Conservation (phyloP, 2,797 vertebrate genomes). For the Chelon labrosus region DNA sequence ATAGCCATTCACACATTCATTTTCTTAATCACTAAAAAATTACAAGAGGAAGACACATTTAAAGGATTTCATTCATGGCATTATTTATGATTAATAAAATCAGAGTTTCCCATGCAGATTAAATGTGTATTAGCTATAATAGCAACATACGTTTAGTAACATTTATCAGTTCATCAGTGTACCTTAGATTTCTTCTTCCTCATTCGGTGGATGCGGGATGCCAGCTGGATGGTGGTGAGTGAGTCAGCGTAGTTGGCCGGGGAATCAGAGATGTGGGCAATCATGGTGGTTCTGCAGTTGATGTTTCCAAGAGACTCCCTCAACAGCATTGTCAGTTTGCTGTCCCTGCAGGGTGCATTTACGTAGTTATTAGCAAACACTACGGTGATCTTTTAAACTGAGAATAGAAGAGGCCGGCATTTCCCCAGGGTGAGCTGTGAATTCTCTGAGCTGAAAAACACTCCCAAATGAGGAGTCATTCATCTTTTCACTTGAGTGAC, state of each 20-base stretch:
- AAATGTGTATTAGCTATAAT: constrained; percentile 35
- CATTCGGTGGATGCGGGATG: constrained; percentile 96
- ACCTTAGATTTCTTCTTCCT: constrained; percentile 98
- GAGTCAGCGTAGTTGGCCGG: constrained; percentile 93
- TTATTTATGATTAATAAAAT: constrained; percentile 50
- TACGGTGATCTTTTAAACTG: constrained; percentile 24
- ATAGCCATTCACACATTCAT: constrained; percentile 59
- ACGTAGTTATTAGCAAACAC: constrained; percentile 53
- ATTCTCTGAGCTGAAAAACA: constrained; percentile 28
- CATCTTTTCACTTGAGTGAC: constrained; percentile 39
- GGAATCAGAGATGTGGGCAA: constrained; percentile 95
- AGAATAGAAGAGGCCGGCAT: constrained; percentile 17
- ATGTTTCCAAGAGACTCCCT: constrained; percentile 96
- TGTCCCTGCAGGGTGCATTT: constrained; percentile 88
- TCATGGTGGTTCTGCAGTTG: constrained; percentile 97
- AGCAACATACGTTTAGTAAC: constrained; percentile 17
- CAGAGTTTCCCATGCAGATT: constrained; percentile 35
- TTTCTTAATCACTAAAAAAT: constrained; percentile 54
- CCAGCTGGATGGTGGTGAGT: constrained; percentile 96
- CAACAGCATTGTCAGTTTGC: constrained; percentile 96
- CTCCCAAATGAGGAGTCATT: constrained; percentile 36
- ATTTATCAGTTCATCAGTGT: constrained; percentile 29
- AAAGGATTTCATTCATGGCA: constrained; percentile 11
- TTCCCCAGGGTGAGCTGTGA: constrained; percentile 18
- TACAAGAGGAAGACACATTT: constrained; percentile 43